Evolutionary conservation across 2,113 vertebrate genomes (phyloP).

Genomic region (Gallinago media): DNA sequence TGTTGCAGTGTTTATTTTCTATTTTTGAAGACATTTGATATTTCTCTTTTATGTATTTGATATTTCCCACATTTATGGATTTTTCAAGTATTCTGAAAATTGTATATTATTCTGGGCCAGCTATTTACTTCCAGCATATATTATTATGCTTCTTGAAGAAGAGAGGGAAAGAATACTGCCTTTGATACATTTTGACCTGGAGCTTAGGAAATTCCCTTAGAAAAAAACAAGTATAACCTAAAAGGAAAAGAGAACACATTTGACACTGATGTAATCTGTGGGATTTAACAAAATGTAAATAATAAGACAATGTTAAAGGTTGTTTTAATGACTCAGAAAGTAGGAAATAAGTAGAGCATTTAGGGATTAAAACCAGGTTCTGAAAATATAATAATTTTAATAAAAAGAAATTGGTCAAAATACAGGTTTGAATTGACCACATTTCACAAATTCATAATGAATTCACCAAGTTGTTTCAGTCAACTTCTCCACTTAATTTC

Average conservation of each 20-base stretch:
- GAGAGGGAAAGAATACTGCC: not conserved
- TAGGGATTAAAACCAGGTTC: not conserved
- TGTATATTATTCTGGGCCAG: not conserved
- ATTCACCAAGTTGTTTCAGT: not conserved
- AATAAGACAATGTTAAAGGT: not conserved
- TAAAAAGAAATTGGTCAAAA: not conserved
- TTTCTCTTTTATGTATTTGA: not conserved
- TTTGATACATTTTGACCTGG: not conserved
- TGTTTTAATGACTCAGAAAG: not conserved
- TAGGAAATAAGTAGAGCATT: not conserved
- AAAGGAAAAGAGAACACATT: not conserved
- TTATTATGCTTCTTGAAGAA: not conserved
- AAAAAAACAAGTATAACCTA: not conserved
- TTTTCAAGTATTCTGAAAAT: not conserved
- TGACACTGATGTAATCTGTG: not conserved
- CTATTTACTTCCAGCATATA: not conserved
- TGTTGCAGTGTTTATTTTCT: not conserved
- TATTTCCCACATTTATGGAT: not conserved
- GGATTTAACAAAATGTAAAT: not conserved
- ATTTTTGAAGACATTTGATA: not conserved
- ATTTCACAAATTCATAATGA: not conserved
- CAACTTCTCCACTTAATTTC: not conserved
- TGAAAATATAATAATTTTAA: not conserved
- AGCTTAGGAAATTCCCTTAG: not conserved
- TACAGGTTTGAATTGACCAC: not conserved